Evolutionary conservation across 2,113 vertebrate genomes (phyloP).

Genomic region (Myrmophylax atrothorax): DNA sequence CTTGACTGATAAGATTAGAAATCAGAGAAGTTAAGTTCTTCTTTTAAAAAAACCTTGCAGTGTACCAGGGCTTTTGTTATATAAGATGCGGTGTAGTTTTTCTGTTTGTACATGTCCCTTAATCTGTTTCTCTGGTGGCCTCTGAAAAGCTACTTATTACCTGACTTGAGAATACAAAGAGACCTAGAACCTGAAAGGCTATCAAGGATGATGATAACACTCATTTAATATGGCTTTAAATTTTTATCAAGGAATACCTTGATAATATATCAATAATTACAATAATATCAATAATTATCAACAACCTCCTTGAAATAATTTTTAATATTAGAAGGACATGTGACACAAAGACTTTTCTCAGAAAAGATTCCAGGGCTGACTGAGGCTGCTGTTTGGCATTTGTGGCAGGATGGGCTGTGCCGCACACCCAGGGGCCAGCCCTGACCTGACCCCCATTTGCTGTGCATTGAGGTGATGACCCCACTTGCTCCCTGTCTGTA

Average conservation of each 20-base stretch:
- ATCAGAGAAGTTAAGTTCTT: background rate
- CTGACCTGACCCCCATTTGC: fast-evolving
- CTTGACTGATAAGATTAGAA: background rate
- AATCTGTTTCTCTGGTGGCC: background rate
- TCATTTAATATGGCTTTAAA: background rate
- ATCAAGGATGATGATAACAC: background rate
- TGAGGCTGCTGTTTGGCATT: background rate
- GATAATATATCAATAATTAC: background rate
- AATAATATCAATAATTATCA: background rate
- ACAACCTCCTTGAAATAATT: background rate
- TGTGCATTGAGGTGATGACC: background rate
- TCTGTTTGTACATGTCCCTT: background rate
- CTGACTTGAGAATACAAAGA: background rate
- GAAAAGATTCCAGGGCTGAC: background rate
- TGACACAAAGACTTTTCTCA: background rate
- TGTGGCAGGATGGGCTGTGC: background rate
- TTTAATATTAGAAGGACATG: background rate
- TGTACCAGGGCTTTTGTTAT: background rate
- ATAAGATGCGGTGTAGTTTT: background rate
- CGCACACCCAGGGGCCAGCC: background rate
- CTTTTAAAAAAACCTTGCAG: background rate
- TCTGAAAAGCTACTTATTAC: background rate
- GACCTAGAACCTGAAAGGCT: background rate
- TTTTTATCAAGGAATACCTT: background rate
- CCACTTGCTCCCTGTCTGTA: background rate